A percentile compares a stretch with the other conserved stretches of the same genome.
Evolutionary conservation across 2,797 vertebrate genomes (phyloP).

Genomic region (Tragopan temminckii): DNA sequence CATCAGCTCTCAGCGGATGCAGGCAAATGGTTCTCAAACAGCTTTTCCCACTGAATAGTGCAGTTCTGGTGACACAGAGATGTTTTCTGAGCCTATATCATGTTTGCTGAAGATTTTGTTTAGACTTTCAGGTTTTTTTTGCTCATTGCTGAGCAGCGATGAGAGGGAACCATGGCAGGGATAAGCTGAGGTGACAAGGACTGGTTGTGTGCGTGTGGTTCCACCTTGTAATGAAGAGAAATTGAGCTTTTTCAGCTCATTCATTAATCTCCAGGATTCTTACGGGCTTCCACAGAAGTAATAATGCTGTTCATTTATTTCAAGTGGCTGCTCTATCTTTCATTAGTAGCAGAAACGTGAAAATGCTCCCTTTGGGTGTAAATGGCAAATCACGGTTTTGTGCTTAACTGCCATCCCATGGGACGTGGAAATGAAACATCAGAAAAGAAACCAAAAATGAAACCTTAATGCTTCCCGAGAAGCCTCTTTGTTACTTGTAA

Average conservation of each 20-base stretch:
- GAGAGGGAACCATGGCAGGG: not conserved
- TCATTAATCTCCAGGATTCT: not conserved
- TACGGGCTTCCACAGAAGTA: not conserved
- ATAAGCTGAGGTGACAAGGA: not conserved
- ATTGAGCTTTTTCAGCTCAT: not conserved
- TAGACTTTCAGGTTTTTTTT: not conserved
- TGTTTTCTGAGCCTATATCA: not conserved
- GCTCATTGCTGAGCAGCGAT: not conserved
- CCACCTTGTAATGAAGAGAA: not conserved
- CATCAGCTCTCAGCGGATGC: not conserved
- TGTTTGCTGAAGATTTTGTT: slow-evolving; percentile 32
- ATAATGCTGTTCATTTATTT: too few species aligned
- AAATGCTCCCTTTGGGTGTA: too few species aligned
- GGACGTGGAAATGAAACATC: not conserved
- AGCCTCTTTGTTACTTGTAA: not conserved
- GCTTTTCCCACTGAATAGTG: not conserved
- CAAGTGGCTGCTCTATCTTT: not conserved
- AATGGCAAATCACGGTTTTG: not conserved
- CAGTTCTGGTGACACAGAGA: not conserved
- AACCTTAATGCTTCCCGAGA: not conserved
- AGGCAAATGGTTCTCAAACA: not conserved
- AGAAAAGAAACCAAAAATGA: not conserved
- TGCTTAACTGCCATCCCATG: too few species aligned
- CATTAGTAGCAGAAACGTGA: not conserved
- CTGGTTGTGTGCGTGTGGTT: not conserved